phyloP scores from a whole-genome alignment of 2,113 vertebrate genomes.

The Petrocephalus zakoni region DNA sequence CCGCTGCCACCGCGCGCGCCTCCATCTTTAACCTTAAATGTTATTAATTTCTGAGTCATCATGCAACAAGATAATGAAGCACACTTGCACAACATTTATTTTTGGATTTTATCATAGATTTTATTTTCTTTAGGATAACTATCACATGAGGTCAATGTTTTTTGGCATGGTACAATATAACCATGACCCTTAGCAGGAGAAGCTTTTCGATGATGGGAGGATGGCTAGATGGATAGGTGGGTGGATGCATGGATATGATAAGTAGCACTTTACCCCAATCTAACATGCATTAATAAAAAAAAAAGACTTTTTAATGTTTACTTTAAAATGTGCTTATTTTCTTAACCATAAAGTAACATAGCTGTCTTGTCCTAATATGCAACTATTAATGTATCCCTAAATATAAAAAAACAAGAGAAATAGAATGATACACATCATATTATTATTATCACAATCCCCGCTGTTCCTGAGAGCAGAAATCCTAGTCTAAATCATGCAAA shows the following conservation, averaged over 20 bases:
- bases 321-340: neutral
- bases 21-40: constrained; percentile 35
- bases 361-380: neutral
- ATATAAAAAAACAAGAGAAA: neutral
- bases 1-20: too few species aligned
- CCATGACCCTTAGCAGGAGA: neutral
- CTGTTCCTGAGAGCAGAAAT: neutral
- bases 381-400: neutral
- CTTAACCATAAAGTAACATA: neutral
- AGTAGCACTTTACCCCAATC: too few species aligned
- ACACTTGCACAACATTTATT: constrained; percentile 12
- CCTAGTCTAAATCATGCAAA: constrained; percentile 12
- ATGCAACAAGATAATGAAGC: constrained; percentile 48
- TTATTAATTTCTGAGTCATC: constrained; percentile 48
- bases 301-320: neutral
- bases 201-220: neutral
- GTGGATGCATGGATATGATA: too few species aligned
- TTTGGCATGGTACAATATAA: constrained; percentile 38
- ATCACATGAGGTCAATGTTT: constrained; percentile 41
- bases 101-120: too few species aligned
- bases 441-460: neutral
- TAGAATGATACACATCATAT: neutral
- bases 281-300: too few species aligned
- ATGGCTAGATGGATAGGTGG: neutral
- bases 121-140: constrained; percentile 32